Conservation (phyloP, 2,113 vertebrate genomes). For the Dolichallabes microphthalmus region DNA sequence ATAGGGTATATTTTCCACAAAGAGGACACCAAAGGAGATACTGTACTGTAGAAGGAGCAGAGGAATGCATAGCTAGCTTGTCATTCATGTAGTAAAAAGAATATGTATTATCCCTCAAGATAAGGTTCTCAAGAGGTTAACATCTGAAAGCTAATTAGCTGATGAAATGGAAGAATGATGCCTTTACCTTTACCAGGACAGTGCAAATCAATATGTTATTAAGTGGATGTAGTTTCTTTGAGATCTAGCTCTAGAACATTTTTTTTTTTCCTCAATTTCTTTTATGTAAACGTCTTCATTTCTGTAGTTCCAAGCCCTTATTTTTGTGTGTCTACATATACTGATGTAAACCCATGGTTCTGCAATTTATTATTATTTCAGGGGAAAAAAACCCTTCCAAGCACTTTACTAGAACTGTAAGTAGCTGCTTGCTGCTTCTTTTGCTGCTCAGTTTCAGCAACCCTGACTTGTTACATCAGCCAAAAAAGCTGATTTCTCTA, state of each 20-base stretch:
- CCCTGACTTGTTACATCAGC: conserved; percentile 10
- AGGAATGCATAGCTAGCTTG: background rate
- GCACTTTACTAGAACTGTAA: background rate
- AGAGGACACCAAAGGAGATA: background rate
- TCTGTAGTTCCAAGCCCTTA: background rate
- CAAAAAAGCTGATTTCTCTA: conserved; percentile 16
- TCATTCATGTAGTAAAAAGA: background rate
- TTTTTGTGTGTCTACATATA: background rate
- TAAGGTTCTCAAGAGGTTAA: background rate
- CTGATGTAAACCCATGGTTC: background rate
- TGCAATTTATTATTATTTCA: background rate
- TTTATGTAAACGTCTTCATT: background rate
- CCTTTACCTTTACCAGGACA: background rate
- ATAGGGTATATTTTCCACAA: background rate
- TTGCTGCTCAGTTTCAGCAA: background rate
- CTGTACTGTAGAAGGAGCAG: background rate
- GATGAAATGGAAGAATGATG: background rate
- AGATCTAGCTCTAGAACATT: background rate
- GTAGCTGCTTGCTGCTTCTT: background rate
- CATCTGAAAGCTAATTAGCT: background rate
- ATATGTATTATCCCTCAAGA: background rate
- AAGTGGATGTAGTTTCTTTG: background rate
- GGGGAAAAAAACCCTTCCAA: background rate
- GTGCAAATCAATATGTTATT: background rate
- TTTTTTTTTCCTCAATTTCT: too few species aligned